phyloP scores from a whole-genome alignment of 2,888 invertebrate species.

The Agrotis ipsilon region DNA sequence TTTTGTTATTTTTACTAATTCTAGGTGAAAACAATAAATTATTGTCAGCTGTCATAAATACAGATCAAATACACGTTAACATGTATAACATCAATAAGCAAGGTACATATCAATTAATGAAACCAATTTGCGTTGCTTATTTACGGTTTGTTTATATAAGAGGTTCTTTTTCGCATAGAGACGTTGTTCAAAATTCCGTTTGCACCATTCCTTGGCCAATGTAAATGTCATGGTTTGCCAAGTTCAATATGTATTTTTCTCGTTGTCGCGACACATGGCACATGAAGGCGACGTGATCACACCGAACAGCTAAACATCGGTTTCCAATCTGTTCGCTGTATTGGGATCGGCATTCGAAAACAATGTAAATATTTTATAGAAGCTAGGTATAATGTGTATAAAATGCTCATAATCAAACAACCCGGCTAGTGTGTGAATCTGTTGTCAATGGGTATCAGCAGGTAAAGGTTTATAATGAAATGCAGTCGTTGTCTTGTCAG shows the following conservation, averaged over 20 bases:
- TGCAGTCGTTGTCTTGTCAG: constrained; percentile 46
- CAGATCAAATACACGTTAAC: constrained; percentile 68
- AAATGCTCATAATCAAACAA: constrained; percentile 69
- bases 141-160: constrained; percentile 72
- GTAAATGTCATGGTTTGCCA: constrained; percentile 73
- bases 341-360: constrained; percentile 65
- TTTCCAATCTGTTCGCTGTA: constrained; percentile 58
- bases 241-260: constrained; percentile 67
- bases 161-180: constrained; percentile 89
- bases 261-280: constrained; percentile 74
- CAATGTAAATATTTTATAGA: constrained; percentile 74
- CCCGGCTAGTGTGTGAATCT: constrained; percentile 59
- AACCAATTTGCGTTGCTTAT: constrained; percentile 76
- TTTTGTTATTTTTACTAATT: constrained; percentile 82
- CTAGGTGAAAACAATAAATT: constrained; percentile 73
- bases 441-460: constrained; percentile 58
- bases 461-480: constrained; percentile 48
- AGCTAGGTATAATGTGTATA: constrained; percentile 73
- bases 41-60: constrained; percentile 72
- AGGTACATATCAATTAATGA: constrained; percentile 87
- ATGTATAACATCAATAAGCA: constrained; percentile 77
- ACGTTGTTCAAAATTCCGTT: constrained; percentile 88
- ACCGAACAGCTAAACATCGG: constrained; percentile 57
- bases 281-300: constrained; percentile 66
- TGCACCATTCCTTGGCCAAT: constrained; percentile 66